phyloP scores from a whole-genome alignment of 2,888 invertebrate species.

The Marronus borbonicus region DNA sequence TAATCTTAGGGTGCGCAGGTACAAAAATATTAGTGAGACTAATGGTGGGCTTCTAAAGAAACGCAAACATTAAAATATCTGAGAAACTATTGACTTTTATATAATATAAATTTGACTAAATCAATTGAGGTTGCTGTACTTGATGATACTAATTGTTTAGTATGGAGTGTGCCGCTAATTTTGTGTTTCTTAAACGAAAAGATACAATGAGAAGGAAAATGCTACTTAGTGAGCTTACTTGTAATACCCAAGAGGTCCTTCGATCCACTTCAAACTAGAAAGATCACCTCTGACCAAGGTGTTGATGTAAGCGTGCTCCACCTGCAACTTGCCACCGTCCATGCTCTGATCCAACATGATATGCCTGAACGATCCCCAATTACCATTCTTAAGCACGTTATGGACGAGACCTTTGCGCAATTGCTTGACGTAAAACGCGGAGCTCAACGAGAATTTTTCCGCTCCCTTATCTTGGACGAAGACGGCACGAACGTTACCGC shows the following conservation, averaged over 20 bases:
- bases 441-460: conserved; percentile 75
- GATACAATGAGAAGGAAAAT: too few species aligned
- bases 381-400: conserved; percentile 86
- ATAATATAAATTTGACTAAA: too few species aligned
- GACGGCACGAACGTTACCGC: conserved; percentile 81
- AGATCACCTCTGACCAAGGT: conserved; percentile 94
- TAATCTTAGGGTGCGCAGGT: too few species aligned
- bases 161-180: too few species aligned
- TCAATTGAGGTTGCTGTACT: too few species aligned
- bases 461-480: conserved; percentile 79
- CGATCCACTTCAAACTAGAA: conserved; percentile 94
- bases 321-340: conserved; percentile 72
- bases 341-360: conserved; percentile 75
- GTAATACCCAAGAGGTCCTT: conserved; percentile 83
- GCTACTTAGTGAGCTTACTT: conserved; percentile 65
- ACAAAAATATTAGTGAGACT: too few species aligned
- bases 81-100: too few species aligned
- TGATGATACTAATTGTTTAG: too few species aligned
- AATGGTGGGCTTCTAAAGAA: too few species aligned
- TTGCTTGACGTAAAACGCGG: conserved; percentile 77
- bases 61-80: too few species aligned
- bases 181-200: too few species aligned
- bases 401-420: conserved; percentile 84
- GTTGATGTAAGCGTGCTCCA: conserved; percentile 96
- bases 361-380: conserved; percentile 93